A percentile compares a stretch with the other conserved stretches of the same genome.
Conservation (phyloP, 2,797 vertebrate species). For the Pipistrellus kuhlii region DNA sequence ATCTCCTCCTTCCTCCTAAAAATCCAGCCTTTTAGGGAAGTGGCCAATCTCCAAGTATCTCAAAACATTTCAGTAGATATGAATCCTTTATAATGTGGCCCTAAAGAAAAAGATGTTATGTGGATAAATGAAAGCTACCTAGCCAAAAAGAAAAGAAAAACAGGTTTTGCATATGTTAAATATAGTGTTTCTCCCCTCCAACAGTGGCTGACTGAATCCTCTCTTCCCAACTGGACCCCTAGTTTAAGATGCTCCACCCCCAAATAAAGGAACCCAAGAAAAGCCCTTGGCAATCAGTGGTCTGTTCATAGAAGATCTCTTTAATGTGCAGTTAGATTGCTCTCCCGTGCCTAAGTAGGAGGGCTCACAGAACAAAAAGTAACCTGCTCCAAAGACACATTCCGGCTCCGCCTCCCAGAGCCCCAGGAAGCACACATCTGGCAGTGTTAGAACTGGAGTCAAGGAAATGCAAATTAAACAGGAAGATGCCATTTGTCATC, state of each 20-base stretch:
- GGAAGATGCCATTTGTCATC: background rate
- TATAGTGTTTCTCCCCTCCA: background rate
- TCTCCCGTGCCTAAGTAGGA: background rate
- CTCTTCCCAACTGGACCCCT: background rate
- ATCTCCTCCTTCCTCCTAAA: constrained; percentile 20
- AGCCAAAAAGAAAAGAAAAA: constrained; percentile 1
- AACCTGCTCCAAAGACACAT: background rate
- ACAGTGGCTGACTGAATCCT: background rate
- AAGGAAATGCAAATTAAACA: constrained; percentile 12
- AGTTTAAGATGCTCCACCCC: background rate
- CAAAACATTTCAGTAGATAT: background rate
- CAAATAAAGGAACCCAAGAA: background rate
- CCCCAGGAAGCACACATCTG: background rate
- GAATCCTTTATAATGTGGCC: background rate
- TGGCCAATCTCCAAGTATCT: background rate
- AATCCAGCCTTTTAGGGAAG: constrained; percentile 21
- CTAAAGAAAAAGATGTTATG: background rate
- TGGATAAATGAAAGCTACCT: background rate
- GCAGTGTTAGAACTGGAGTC: background rate
- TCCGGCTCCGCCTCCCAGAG: background rate
- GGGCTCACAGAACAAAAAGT: background rate
- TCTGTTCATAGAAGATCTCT: background rate
- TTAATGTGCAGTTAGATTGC: background rate
- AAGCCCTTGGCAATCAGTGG: background rate
- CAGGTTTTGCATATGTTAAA: background rate